phyloP scores from a whole-genome alignment of 2,113 vertebrate species.

The rabbit (Oryctolagus cuniculus) region mOryCun1.1 NC_091434.1:12585501-12586000 shows the following conservation, averaged over 20 bases:
- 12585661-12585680: not conserved
- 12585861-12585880: not conserved
- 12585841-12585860: not conserved
- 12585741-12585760: not conserved
- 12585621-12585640: not conserved
- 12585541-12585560: too few species aligned
- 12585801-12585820: not conserved
- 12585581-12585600: not conserved
- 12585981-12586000: not conserved
- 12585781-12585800: constrained; percentile 35
- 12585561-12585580: too few species aligned
- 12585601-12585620: not conserved
- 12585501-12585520: too few species aligned
- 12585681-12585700: not conserved
- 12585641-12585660: not conserved
- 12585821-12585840: not conserved
- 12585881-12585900: not conserved
- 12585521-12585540: too few species aligned
- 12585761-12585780: not conserved
- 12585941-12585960: constrained; percentile 2
- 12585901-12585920: not conserved
- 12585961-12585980: not conserved
- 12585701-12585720: not conserved
- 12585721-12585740: not conserved
- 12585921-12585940: not conserved